A percentile compares a stretch with the other conserved stretches of the same genome.
phyloP scores from a whole-genome alignment of 2,113 vertebrate genomes.

The Rhea pennata region DNA sequence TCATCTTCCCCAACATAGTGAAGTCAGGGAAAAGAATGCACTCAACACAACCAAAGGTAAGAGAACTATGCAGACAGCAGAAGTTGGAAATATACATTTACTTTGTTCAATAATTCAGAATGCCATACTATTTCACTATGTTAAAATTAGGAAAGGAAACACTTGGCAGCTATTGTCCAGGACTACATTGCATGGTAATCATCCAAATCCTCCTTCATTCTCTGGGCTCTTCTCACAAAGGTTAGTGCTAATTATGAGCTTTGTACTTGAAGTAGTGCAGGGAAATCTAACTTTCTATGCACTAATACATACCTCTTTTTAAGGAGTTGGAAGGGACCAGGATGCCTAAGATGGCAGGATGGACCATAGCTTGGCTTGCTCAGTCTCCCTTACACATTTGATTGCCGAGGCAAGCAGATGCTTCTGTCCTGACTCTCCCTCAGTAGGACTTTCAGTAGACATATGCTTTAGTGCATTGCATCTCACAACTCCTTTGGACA shows the following conservation, averaged over 20 bases:
- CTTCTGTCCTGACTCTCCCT: neutral
- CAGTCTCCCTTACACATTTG: neutral
- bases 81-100: neutral
- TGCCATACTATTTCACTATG: neutral
- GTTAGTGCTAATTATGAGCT: neutral
- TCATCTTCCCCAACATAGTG: neutral
- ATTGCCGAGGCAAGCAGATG: neutral
- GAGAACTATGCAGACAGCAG: neutral
- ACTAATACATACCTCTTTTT: neutral
- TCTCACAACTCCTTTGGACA: neutral
- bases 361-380: neutral
- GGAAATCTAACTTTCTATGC: neutral
- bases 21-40: slow-evolving; percentile 33
- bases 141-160: neutral
- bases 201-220: neutral
- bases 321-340: neutral
- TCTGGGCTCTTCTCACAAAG: neutral
- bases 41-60: slow-evolving; percentile 31
- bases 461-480: neutral
- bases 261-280: neutral
- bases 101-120: neutral
- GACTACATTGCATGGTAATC: neutral
- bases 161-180: neutral
- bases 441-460: neutral
- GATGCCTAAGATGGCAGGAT: neutral